A percentile compares a stretch with the other conserved stretches of the same genome.
These are phyloP conservation scores for Henricia sp. DNA, from an alignment of 53 echinoderm and acorn worm genomes.

Conservation along the genomic window DNA sequence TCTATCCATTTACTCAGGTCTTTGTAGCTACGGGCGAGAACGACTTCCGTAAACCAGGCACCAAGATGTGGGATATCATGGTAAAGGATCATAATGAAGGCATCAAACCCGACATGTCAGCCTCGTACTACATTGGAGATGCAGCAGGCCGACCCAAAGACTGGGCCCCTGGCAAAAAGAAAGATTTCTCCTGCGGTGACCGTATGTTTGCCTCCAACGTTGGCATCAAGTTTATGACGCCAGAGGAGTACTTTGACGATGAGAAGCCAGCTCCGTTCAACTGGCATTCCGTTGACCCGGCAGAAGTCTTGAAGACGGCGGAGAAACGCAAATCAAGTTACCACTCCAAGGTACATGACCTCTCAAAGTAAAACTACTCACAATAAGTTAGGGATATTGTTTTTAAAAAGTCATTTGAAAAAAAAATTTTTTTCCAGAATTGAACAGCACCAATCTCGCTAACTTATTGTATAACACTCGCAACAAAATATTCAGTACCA, in stretches of 20 bases:
- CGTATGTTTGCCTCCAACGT: conserved; percentile 93
- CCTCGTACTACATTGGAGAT: conserved; percentile 88
- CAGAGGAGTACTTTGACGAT: conserved; percentile 84
- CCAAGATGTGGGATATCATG: conserved; percentile 83
- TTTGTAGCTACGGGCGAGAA: conserved; percentile 87
- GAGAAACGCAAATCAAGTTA: conserved; percentile 47
- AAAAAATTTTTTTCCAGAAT: too few relatives aligned
- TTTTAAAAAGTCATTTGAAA: too few relatives aligned
- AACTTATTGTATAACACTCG: too few relatives aligned
- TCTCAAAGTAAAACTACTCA: too few relatives aligned
- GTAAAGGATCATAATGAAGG: conserved; percentile 72
- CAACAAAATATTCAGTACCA: too few relatives aligned
- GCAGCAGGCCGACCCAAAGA: conserved; percentile 89
- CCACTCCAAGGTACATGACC: conserved; percentile 81
- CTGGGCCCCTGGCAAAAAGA: conserved; percentile 88
- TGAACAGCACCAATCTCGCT: too few relatives aligned
- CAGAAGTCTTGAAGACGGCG: conserved; percentile 57
- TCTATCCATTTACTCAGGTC: conserved; percentile 47
- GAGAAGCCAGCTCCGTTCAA: conserved; percentile 75
- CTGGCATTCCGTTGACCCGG: conserved; percentile 84
- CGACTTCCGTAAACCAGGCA: conserved; percentile 84
- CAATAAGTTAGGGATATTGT: too few relatives aligned
- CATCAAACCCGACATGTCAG: conserved; percentile 62
- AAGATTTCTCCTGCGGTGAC: conserved; percentile 92
- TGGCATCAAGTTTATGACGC: conserved; percentile 81